Base-by-base conservation (phyloP, 2,888 invertebrate species). In the Nasonovia ribisnigri region DNA sequence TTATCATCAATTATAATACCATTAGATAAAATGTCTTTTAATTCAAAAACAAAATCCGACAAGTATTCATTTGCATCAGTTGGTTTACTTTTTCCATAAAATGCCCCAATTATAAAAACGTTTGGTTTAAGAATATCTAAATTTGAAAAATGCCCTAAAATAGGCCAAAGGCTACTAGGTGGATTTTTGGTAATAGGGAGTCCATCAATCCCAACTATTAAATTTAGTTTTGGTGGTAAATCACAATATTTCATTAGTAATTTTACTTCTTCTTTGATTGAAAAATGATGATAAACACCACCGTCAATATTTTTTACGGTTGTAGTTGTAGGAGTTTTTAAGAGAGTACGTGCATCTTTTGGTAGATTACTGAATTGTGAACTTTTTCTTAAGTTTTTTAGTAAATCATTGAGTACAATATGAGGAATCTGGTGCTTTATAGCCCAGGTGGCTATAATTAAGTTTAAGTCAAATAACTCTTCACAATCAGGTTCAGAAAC, bases 21-120 rank as follows among this genome's bases (percentile, higher is more conserved):
- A 43, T 86, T 43, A 54, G 54, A 54, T 54, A 54, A 54, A 54
- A 54, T 54, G 54, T 54, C 24, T 86, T 86, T 94, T 92, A 11
- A 92, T 67, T 84, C 54, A 54, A 54, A 54, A 54, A 94, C 90
- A 88, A 94, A 91, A n/a, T 86, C 54, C 29, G 51, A 67, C 51
- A 94, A 51, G 51, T 84, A 94, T 26, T 92, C 43, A 88, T 90
- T 88, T 26, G 60, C 46, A 91, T 84, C 91, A 42, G 36, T 54
- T 48, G 91, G 94, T 84, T 94, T 94, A 36, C 51, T 48, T 36
- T 16, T 86, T 26, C 94, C 94, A 94, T 88, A 84, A 94, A 88
- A 94, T n/a, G 86, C 92, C 36, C 94, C 94, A 89, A 92, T 48
- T 86, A 87, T 36, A 90, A 93, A 87, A 13, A 93, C 93, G 46